Percentiles rank a stretch among this genome's conserved stretches.
Evolutionary conservation across 2,888 invertebrate species (phyloP).

Genomic region (Keiferia lycopersicella): DNA sequence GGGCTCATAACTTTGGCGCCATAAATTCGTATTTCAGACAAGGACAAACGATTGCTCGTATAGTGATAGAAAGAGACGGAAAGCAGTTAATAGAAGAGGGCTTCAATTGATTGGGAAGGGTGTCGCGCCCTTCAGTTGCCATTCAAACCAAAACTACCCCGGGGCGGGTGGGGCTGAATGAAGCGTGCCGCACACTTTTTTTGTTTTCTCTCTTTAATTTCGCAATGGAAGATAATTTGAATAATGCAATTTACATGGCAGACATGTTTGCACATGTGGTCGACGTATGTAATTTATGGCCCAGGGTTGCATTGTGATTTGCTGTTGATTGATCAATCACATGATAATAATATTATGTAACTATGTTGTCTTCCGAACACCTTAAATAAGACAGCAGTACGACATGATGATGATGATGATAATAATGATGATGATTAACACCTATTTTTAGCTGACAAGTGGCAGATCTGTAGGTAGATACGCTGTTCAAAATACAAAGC

Average conservation of each 20-base stretch:
- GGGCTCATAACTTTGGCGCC: slow-evolving; percentile 53
- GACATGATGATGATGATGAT: too few relatives aligned
- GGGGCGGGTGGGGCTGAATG: slow-evolving; percentile 67
- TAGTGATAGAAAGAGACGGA: slow-evolving; percentile 48
- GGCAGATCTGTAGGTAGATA: too few relatives aligned
- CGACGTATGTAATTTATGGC: slow-evolving; percentile 23
- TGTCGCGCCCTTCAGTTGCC: slow-evolving; percentile 66
- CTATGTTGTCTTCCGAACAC: too few relatives aligned
- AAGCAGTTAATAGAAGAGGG: slow-evolving; percentile 62
- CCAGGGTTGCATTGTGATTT: not conserved
- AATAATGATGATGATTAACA: too few relatives aligned
- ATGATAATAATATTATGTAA: too few relatives aligned
- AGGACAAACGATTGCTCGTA: slow-evolving; percentile 38
- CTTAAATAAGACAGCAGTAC: too few relatives aligned
- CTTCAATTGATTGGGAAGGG: slow-evolving; percentile 74
- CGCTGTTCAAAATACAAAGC: too few relatives aligned
- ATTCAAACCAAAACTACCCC: slow-evolving; percentile 58
- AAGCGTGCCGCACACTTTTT: slow-evolving; percentile 66
- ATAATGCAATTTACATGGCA: slow-evolving; percentile 72
- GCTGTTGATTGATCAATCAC: too few relatives aligned
- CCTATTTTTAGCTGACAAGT: too few relatives aligned
- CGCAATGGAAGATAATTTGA: slow-evolving; percentile 76
- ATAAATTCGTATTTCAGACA: slow-evolving; percentile 57
- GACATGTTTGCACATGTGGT: slow-evolving; percentile 56
- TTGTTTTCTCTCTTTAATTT: slow-evolving; percentile 76